phyloP scores from a whole-genome alignment of 2,113 vertebrate species.

The Hystrix brachyura region DNA sequence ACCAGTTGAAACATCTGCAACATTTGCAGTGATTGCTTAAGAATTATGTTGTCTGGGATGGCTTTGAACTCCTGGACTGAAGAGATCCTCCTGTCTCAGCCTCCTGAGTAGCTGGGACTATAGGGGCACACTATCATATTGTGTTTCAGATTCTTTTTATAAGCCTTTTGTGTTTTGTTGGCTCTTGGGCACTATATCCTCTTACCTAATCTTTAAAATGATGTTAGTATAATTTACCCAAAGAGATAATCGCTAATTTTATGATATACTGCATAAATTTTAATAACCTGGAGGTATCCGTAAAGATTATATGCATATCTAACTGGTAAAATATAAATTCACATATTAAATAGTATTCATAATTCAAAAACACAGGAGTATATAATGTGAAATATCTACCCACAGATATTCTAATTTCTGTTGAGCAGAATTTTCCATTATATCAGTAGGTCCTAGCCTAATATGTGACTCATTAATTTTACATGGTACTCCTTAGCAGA shows the following conservation, averaged over 20 bases:
- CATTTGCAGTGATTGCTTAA: constrained; percentile 9
- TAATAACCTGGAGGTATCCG: neutral
- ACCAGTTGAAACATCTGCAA: neutral
- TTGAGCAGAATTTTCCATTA: neutral
- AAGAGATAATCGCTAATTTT: neutral
- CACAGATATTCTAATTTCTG: neutral
- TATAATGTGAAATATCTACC: neutral
- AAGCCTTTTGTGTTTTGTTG: neutral
- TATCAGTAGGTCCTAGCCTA: neutral
- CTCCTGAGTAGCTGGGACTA: neutral
- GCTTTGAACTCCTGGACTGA: too few species aligned
- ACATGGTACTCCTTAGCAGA: neutral
- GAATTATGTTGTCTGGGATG: neutral
- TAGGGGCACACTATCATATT: too few species aligned
- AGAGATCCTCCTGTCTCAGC: too few species aligned
- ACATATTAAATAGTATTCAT: neutral
- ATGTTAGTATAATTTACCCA: neutral
- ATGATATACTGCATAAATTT: neutral
- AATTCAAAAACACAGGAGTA: neutral
- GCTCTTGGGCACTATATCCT: neutral
- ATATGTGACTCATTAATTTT: neutral
- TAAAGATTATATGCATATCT: neutral
- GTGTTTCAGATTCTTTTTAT: neutral
- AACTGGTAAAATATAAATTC: constrained; percentile 25
- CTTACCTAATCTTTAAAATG: neutral